Percentiles rank a stretch among this genome's conserved stretches.
Conservation (phyloP, 2,113 vertebrate genomes). For the Alces alces region DNA sequence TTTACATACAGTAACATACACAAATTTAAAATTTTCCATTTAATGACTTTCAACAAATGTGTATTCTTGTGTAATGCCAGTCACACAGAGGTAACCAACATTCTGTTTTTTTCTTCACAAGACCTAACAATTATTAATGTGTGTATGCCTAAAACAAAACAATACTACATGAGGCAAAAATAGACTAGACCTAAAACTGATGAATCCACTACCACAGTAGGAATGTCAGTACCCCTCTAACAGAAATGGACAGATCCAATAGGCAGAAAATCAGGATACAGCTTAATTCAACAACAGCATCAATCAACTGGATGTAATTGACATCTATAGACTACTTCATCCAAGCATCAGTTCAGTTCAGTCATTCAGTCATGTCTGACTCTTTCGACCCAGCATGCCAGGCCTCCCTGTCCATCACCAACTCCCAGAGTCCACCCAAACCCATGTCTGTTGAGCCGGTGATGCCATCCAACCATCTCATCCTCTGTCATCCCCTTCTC, state of each 20-base stretch:
- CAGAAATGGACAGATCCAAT: background rate
- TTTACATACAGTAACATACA: background rate
- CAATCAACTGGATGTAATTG: background rate
- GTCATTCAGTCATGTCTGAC: background rate
- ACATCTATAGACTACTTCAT: background rate
- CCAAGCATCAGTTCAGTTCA: background rate
- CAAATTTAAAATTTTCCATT: background rate
- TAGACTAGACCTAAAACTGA: background rate
- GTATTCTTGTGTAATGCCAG: background rate
- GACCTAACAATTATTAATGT: background rate
- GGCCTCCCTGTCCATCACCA: background rate
- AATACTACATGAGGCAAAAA: background rate
- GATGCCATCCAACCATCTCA: background rate
- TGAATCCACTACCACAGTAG: background rate
- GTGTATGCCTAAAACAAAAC: background rate
- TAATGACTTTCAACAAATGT: background rate
- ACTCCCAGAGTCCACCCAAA: background rate
- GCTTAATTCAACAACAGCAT: background rate
- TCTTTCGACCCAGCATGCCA: background rate
- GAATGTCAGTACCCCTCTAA: background rate
- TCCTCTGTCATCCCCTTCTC: background rate
- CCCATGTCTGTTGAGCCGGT: background rate
- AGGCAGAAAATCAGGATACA: background rate
- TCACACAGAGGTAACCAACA: background rate
- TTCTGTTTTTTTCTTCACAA: background rate